These are phyloP conservation scores for Miichthys miiuy DNA, from an alignment of 2,797 vertebrate genomes.

Conservation along the genomic window DNA sequence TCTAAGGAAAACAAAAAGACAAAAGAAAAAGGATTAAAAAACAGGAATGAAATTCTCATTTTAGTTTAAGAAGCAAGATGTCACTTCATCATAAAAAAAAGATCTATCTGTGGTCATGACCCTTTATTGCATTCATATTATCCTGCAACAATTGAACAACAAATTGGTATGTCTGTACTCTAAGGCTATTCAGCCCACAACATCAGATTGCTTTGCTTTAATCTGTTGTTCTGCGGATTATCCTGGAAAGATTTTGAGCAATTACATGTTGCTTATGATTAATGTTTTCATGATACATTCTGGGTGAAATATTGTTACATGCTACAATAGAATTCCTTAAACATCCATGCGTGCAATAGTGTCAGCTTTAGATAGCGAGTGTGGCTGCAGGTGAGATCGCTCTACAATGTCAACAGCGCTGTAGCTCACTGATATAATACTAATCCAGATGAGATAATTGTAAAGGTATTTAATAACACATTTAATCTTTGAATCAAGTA, in stretches of 20 bases:
- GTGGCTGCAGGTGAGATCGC: slow-evolving; percentile 62
- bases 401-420: slow-evolving; percentile 57
- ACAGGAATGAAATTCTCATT: slow-evolving; percentile 24
- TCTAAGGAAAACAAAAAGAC: background rate
- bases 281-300: slow-evolving; percentile 49
- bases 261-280: slow-evolving; percentile 69
- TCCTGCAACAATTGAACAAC: slow-evolving; percentile 51
- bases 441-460: slow-evolving; percentile 53
- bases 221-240: slow-evolving; percentile 80
- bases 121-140: slow-evolving; percentile 56
- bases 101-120: slow-evolving; percentile 44
- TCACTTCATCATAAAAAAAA: slow-evolving; percentile 48
- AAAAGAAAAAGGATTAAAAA: background rate
- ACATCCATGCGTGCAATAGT: slow-evolving; percentile 12
- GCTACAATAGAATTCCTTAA: slow-evolving; percentile 39
- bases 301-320: slow-evolving; percentile 19
- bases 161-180: slow-evolving; percentile 58
- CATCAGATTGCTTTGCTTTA: slow-evolving; percentile 71
- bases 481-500: slow-evolving; percentile 25
- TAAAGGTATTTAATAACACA: slow-evolving; percentile 24
- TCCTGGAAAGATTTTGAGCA: slow-evolving; percentile 67
- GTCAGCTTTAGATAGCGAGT: slow-evolving; percentile 20
- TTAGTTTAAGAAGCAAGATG: slow-evolving; percentile 35
- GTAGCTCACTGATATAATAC: slow-evolving; percentile 55
- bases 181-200: slow-evolving; percentile 52